Evolutionary conservation across 2,113 vertebrate species (phyloP), one percentile per base, ranked within the genome.

Genomic region (Notothenia rossii): DNA sequence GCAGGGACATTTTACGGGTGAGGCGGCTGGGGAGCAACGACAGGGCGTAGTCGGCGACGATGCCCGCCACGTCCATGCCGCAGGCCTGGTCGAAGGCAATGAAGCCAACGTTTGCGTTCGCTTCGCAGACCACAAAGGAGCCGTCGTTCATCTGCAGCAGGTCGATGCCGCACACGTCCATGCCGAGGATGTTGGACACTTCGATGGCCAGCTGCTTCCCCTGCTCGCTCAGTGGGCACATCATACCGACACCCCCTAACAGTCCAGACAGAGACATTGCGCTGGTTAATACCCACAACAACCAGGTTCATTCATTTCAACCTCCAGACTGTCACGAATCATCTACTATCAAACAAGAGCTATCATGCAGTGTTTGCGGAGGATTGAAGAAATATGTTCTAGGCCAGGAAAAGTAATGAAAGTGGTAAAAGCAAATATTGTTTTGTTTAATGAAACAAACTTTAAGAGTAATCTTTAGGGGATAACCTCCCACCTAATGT

Each of bases 51-150:
- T 98, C 96, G 13, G 96, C 96, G 36, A 98, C 94, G 58, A 97
- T 96, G 56, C 95, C 96, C 0, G 96, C 96, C 85, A 98, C 96
- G 8, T 97, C 97, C 86, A 98, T 95, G 83, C 96, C 95, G 56
- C 97, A 98, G 0, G 96, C 97, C 89, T 97, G 96, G 93, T 98
- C 97, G 29, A 98, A 98, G 65, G 96, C 97, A 10, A 96, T 96
- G 90, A 97, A 98, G 82, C 96, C 96, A n/a, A 98, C 96, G 12
- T 98, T 98, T 84, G 97, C 96, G 0, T 98, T 97, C 55, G 97
- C 97, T 88, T 98, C 97, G 56, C 97, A 98, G 84, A 98, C 96
- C 83, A 96, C 89, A 33, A 97, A 98, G 0, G 97, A 97, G 87
- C 96, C 96, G 3, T 98, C 94, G 0, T 96, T 96, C 77, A 96